Percentiles rank a stretch among this genome's conserved stretches.
Evolutionary conservation across 23 tunicate species (phyloP).

Genomic region (Halocynthia roretzi): DNA sequence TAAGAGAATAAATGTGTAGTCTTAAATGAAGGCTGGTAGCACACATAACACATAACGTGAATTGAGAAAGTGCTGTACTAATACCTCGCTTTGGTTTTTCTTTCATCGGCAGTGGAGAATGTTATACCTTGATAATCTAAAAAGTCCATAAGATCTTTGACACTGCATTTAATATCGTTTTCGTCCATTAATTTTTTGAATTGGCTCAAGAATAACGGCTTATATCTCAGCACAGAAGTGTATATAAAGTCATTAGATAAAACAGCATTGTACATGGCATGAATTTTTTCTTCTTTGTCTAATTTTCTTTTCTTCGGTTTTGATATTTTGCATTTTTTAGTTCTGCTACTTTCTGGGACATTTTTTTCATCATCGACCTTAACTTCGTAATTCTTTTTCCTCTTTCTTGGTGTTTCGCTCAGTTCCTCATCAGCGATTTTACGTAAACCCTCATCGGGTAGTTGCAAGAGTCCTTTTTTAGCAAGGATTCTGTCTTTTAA

Average conservation of each 20-base stretch:
- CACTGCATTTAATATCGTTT: not conserved
- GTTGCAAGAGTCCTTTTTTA: no score
- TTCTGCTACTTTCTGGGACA: no score
- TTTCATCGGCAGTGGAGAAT: constrained; percentile 28
- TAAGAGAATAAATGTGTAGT: no score
- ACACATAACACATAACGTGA: no score
- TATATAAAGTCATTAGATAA: not conserved
- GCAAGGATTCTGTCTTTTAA: constrained; percentile 11
- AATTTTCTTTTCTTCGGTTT: constrained; percentile 11
- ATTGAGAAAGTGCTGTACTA: no score
- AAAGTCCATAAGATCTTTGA: not conserved
- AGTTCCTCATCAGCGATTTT: no score
- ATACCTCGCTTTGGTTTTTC: constrained; percentile 1
- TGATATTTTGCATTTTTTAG: no score
- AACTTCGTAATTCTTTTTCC: no score
- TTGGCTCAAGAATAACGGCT: constrained; percentile 17
- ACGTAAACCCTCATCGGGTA: no score
- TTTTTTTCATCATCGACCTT: no score
- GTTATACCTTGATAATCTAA: constrained; percentile 16
- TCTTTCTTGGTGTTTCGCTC: no score
- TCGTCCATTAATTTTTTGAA: constrained; percentile 17
- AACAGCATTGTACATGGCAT: constrained; percentile 8
- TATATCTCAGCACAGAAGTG: not conserved
- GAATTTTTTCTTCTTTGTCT: not conserved
- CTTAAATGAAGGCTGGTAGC: no score